A percentile compares a stretch with the other conserved stretches of the same genome.
Conservation (phyloP, 1,140 invertebrate species). For the Ylistrum balloti region DNA sequence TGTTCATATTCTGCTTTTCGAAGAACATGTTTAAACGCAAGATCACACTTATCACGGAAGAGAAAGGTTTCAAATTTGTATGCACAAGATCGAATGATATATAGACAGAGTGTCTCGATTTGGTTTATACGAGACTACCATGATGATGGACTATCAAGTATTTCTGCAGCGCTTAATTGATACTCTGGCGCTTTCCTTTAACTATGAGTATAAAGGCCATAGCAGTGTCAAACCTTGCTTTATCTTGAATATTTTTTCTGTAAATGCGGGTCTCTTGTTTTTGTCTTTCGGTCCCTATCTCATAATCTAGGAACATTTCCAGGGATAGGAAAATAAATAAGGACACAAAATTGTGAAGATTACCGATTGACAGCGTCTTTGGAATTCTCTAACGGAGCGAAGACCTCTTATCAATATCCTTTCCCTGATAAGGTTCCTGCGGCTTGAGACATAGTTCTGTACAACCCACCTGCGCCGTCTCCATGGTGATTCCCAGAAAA, state of each 20-base stretch:
- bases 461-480: constrained; percentile 31
- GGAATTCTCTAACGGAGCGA: not conserved
- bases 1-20: too few relatives aligned
- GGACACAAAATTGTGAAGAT: not conserved
- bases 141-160: not conserved
- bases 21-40: too few relatives aligned
- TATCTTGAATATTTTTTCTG: not conserved
- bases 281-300: not conserved
- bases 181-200: not conserved
- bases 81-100: not conserved
- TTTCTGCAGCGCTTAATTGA: not conserved
- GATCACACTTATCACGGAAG: not conserved
- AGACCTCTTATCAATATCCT: constrained; percentile 7
- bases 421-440: not conserved
- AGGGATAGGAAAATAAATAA: not conserved
- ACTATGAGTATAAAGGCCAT: not conserved
- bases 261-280: not conserved
- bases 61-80: not conserved
- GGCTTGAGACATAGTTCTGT: constrained; percentile 11
- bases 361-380: not conserved
- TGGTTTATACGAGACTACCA: not conserved
- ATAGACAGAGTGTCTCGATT: not conserved
- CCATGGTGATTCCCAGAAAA: not conserved
- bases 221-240: not conserved
- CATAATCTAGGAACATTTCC: not conserved